Conservation (phyloP, 2,888 invertebrate species). For the Heliconius ismenius region DNA sequence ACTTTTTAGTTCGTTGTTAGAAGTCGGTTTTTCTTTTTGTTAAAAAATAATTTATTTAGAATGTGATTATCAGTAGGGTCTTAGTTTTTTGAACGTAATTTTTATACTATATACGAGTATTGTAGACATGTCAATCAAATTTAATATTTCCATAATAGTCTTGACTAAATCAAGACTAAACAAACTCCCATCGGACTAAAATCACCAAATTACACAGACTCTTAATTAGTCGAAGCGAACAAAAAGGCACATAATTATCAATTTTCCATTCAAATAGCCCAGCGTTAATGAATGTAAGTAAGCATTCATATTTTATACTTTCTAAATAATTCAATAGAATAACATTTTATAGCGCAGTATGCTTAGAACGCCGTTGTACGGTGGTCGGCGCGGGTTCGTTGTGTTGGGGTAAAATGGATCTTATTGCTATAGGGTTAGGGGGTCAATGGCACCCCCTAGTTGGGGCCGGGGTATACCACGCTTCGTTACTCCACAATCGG, state of each 20-base stretch:
- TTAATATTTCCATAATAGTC: not conserved
- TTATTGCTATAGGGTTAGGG: slow-evolving; percentile 20
- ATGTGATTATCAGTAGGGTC: no score
- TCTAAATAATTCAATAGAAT: slow-evolving; percentile 42
- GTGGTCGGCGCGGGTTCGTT: not conserved
- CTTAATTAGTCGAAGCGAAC: slow-evolving; percentile 4
- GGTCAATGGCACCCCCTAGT: slow-evolving; percentile 37
- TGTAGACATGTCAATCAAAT: not conserved
- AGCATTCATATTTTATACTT: slow-evolving; percentile 39
- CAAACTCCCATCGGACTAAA: not conserved
- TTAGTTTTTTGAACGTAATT: no score
- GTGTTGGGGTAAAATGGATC: not conserved
- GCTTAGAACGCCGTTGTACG: slow-evolving; percentile 40
- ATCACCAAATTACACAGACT: not conserved
- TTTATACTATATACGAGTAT: no score
- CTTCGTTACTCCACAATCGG: slow-evolving; percentile 59
- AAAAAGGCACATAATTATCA: slow-evolving; percentile 22
- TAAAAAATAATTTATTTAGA: no score
- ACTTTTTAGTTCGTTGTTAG: no score
- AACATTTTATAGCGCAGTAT: slow-evolving; percentile 39
- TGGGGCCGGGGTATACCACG: slow-evolving; percentile 49
- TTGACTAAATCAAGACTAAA: not conserved
- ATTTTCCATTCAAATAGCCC: slow-evolving; percentile 19
- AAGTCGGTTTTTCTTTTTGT: no score
- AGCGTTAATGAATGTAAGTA: slow-evolving; percentile 23